A percentile compares a stretch with the other conserved stretches of the same genome.
Evolutionary conservation across 2,888 invertebrate species (phyloP).

Genomic region (Scelioninae gen. 2): DNA sequence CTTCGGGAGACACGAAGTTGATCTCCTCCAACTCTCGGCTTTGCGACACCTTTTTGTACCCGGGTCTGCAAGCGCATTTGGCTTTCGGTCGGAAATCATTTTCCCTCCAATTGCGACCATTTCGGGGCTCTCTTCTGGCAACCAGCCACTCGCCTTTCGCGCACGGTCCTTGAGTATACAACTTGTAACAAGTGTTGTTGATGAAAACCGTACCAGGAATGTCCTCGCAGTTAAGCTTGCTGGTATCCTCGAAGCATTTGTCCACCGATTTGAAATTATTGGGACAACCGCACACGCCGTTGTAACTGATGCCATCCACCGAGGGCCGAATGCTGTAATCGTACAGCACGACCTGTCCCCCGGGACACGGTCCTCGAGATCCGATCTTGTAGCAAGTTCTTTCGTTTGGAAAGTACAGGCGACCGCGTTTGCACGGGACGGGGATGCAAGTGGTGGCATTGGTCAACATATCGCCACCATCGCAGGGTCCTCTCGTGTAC

Average conservation of each 20-base stretch:
- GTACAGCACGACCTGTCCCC: slow-evolving; percentile 85
- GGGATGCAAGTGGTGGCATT: slow-evolving; percentile 82
- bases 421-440: slow-evolving; percentile 85
- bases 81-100: slow-evolving; percentile 73
- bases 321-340: slow-evolving; percentile 88
- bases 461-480: slow-evolving; percentile 81
- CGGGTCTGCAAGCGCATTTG: slow-evolving; percentile 84
- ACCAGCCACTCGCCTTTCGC: slow-evolving; percentile 83
- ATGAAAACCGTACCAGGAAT: slow-evolving; percentile 75
- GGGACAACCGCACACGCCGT: slow-evolving; percentile 87
- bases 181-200: slow-evolving; percentile 84
- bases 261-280: slow-evolving; percentile 73
- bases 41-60: slow-evolving; percentile 76
- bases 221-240: slow-evolving; percentile 77
- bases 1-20: slow-evolving; percentile 65
- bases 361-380: slow-evolving; percentile 84
- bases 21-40: slow-evolving; percentile 72
- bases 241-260: slow-evolving; percentile 66
- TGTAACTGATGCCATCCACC: slow-evolving; percentile 87
- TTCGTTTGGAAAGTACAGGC: slow-evolving; percentile 85
- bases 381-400: slow-evolving; percentile 88
- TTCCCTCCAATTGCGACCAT: slow-evolving; percentile 65
- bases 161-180: slow-evolving; percentile 88
- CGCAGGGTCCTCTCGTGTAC: slow-evolving; percentile 88
- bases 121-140: slow-evolving; percentile 76